A percentile compares a stretch with the other conserved stretches of the same genome.
phyloP scores from a whole-genome alignment of 2,888 invertebrate genomes.

The Pyrrhosoma nymphula region DNA sequence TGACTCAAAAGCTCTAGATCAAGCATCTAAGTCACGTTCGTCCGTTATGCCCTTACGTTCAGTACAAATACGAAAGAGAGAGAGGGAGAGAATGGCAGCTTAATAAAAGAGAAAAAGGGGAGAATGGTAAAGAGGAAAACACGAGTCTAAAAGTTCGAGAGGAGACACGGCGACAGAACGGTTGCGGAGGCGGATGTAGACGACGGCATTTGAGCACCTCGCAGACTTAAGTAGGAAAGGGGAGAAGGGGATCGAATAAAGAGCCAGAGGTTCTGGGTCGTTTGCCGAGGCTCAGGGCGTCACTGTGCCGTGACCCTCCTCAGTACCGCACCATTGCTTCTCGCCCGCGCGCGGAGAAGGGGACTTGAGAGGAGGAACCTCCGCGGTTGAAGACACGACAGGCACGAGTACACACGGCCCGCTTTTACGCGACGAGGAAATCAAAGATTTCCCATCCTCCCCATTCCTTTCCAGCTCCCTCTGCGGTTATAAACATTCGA shows the following conservation, averaged over 20 bases:
- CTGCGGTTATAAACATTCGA: neutral
- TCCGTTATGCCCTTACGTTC: too few species aligned
- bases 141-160: neutral
- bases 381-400: neutral
- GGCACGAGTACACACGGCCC: neutral
- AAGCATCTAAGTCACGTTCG: too few species aligned
- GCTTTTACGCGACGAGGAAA: neutral
- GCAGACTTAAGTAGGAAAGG: neutral
- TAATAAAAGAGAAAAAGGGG: neutral
- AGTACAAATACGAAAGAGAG: too few species aligned
- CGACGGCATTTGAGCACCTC: neutral
- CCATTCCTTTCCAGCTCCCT: neutral
- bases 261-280: constrained; percentile 6
- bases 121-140: neutral
- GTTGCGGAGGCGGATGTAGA: neutral
- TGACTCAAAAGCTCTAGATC: too few species aligned
- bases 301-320: constrained; percentile 16
- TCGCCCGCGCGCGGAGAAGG: neutral
- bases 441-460: neutral
- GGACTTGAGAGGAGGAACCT: neutral
- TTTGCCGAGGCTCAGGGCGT: neutral
- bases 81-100: too few species aligned
- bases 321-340: constrained; percentile 4
- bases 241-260: neutral
- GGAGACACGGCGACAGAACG: neutral